Base-by-base conservation (phyloP, 2,113 vertebrate genomes). In the Herpailurus yagouaroundi region DNA sequence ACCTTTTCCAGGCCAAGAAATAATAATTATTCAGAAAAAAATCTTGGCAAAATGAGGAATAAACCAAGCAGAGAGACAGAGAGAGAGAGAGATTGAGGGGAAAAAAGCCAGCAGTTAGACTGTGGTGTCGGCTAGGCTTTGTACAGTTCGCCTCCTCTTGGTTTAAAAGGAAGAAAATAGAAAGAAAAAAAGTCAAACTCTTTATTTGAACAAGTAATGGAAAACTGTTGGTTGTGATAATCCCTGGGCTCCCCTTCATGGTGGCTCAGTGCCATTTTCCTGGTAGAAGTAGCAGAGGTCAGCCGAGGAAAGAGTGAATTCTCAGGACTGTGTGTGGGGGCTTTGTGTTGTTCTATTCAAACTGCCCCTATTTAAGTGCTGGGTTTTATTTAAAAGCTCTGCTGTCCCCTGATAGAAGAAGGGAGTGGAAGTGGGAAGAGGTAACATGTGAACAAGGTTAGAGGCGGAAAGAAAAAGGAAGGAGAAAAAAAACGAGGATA, bases 221-320 rank as follows among this genome's bases (percentile, higher is more conserved):
- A 98, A 99, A 98, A 85, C 91, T 97, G 93, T 87, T 94, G 95
- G 82, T 82, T 98, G 96, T 95, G 98, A 97, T 97, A 98, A 97
- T 95, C 97, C 92, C 92, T 15, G 94, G 85, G 91, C 95, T 97
- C 19, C 45, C 14, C 97, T 89, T 98, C 95, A 95, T 89, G 98
- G 98, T 97, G 98, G 98, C 92, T 98, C 74, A 86, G 57, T 98
- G 98, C 98, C 98, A 8, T 82, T 98, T 98, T 98, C 98, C 98
- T 98, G 95, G 98, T 94, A 94, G 98, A 96, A 95, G 82, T 98
- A 95, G 52, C 97, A 99, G 98, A 99, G 99, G 99, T 99, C 99
- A 99, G 93, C 64, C 52, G 80, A 94, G 97, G 97, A 96, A 85
- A 0, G 4, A 66, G 84, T 71, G 45, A 41, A n/a, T 98, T 95